Percentiles rank a stretch among this genome's conserved stretches.
phyloP scores from a whole-genome alignment of 2,888 invertebrate species.

The Phortica magna region DNA sequence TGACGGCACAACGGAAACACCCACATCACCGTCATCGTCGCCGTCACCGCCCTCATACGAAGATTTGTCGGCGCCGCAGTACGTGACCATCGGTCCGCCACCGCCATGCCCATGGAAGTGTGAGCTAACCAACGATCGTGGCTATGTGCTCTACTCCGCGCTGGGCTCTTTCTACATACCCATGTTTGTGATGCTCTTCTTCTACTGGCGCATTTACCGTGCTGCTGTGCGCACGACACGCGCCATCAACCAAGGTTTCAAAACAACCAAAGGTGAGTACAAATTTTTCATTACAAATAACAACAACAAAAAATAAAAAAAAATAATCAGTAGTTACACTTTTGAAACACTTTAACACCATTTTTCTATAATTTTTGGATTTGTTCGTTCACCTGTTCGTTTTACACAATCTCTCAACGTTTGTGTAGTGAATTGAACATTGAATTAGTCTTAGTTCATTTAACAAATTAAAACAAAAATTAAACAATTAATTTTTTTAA shows the following conservation, averaged over 20 bases:
- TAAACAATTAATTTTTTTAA: not conserved
- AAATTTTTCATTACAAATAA: slow-evolving; percentile 4
- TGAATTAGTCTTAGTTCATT: not conserved
- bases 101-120: slow-evolving; percentile 91
- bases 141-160: slow-evolving; percentile 97
- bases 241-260: slow-evolving; percentile 93
- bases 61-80: slow-evolving; percentile 46
- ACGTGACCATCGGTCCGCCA: slow-evolving; percentile 64
- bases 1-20: slow-evolving; percentile 40
- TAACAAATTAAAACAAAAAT: slow-evolving; percentile 5
- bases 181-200: slow-evolving; percentile 98
- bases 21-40: slow-evolving; percentile 3
- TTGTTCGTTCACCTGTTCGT: not conserved
- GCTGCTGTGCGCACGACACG: slow-evolving; percentile 95
- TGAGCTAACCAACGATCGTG: slow-evolving; percentile 94
- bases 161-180: slow-evolving; percentile 99
- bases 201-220: slow-evolving; percentile 97
- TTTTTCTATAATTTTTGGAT: not conserved
- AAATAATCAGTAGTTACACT: not conserved
- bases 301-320: not conserved
- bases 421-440: slow-evolving; percentile 15
- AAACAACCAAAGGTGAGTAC: slow-evolving; percentile 87
- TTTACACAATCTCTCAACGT: slow-evolving; percentile 35
- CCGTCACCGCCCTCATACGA: slow-evolving; percentile 40
- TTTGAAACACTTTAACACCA: slow-evolving; percentile 2